Evolutionary conservation across 2,888 invertebrate genomes (phyloP).

Genomic region (Drosophila nr. perissopoda): DNA sequence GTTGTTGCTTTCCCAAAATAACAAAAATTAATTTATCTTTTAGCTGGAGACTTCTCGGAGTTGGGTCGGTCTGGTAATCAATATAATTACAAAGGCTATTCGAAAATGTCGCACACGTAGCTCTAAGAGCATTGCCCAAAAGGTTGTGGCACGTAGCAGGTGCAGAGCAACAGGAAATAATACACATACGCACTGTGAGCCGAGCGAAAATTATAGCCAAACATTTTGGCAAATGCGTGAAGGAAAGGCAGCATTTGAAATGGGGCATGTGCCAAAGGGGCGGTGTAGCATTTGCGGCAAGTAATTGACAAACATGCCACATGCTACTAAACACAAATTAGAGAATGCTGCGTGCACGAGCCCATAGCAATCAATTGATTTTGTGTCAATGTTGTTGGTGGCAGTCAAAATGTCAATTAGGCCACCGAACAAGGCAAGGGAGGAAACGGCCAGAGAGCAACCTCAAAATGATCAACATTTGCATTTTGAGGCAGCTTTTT

Average conservation of each 20-base stretch:
- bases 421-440: not conserved
- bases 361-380: constrained; percentile 72
- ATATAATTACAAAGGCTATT: constrained; percentile 75
- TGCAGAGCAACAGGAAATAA: constrained; percentile 63
- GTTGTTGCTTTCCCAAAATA: not conserved
- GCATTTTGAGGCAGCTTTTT: constrained; percentile 43
- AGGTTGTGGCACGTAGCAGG: constrained; percentile 64
- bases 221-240: constrained; percentile 51
- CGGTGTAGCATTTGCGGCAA: constrained; percentile 37
- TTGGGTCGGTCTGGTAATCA: constrained; percentile 59
- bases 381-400: constrained; percentile 42
- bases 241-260: constrained; percentile 8
- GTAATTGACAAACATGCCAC: constrained; percentile 80
- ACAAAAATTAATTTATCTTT: constrained; percentile 70
- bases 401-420: constrained; percentile 74
- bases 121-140: constrained; percentile 25
- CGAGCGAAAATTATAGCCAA: constrained; percentile 60
- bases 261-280: not conserved
- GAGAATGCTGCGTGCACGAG: constrained; percentile 48
- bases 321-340: constrained; percentile 79
- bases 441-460: not conserved
- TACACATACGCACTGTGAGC: constrained; percentile 74
- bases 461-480: constrained; percentile 51
- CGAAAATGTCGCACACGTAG: constrained; percentile 78
- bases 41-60: constrained; percentile 7